These are phyloP conservation scores for Poecilia gillii DNA, from an alignment of 2,797 vertebrate genomes.

Conservation along the genomic window DNA sequence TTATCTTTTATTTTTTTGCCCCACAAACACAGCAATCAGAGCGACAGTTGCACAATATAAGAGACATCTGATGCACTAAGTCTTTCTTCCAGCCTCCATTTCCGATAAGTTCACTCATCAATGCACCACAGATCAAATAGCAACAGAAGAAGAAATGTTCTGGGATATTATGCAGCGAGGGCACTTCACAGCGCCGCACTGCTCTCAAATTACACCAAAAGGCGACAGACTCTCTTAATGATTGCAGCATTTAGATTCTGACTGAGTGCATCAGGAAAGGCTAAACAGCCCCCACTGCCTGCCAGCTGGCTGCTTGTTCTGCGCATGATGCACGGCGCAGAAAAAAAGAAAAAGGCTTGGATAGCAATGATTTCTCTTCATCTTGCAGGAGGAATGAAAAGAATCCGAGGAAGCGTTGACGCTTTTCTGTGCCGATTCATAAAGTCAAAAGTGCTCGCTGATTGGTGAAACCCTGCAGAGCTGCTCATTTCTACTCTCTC, in stretches of 20 bases:
- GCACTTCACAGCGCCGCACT: constrained; percentile 38
- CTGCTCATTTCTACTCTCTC: constrained; percentile 30
- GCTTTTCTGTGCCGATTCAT: constrained; percentile 10
- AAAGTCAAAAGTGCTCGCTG: constrained; percentile 12
- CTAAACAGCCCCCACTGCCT: constrained; percentile 27
- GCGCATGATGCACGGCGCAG: constrained; percentile 28
- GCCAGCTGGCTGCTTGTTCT: constrained; percentile 58
- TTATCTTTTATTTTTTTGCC: constrained; percentile 14
- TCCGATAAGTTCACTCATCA: background rate
- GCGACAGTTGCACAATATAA: constrained; percentile 34
- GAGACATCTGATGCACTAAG: background rate
- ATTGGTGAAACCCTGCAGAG: constrained; percentile 44
- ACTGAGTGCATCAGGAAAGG: constrained; percentile 44
- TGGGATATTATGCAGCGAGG: constrained; percentile 32
- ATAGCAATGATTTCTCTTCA: constrained; percentile 45
- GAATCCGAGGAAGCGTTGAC: constrained; percentile 41
- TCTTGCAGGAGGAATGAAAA: constrained; percentile 30
- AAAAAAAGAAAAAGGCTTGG: constrained; percentile 2
- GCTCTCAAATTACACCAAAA: constrained; percentile 44
- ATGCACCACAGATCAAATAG: constrained; percentile 17
- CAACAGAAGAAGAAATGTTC: constrained; percentile 13
- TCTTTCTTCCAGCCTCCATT: background rate
- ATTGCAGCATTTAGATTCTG: constrained; percentile 52
- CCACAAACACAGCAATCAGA: constrained; percentile 15
- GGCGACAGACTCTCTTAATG: constrained; percentile 44